Evolutionary conservation across 2,113 vertebrate species (phyloP).

Genomic region (Sprattus sprattus): DNA sequence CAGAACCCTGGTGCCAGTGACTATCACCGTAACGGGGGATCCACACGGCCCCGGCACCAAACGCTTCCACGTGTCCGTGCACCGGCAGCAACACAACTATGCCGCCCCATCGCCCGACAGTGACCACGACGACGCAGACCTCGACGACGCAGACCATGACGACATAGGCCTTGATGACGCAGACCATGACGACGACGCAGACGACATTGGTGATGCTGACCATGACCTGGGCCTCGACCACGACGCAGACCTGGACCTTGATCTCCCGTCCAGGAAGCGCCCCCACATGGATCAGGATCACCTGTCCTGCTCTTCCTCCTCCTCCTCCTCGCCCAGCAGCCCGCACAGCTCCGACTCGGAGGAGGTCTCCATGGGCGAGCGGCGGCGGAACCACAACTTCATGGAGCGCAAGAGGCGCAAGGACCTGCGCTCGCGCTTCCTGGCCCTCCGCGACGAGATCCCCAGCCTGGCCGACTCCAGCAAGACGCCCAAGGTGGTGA

Average conservation of each 20-base stretch:
- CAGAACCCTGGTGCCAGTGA: slow-evolving; percentile 80
- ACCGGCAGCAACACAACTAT: slow-evolving; percentile 96
- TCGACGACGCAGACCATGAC: neutral
- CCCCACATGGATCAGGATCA: slow-evolving; percentile 24
- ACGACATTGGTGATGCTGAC: slow-evolving; percentile 51
- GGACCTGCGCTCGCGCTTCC: slow-evolving; percentile 88
- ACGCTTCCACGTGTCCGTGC: slow-evolving; percentile 89
- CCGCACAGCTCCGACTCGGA: slow-evolving; percentile 81
- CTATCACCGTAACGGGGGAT: slow-evolving; percentile 85
- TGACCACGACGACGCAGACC: slow-evolving; percentile 28
- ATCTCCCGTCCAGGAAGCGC: slow-evolving; percentile 48
- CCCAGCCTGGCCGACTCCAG: slow-evolving; percentile 80
- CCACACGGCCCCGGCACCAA: slow-evolving; percentile 84
- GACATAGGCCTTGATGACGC: neutral
- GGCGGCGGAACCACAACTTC: slow-evolving; percentile 90
- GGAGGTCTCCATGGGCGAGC: slow-evolving; percentile 74
- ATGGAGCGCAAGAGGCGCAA: slow-evolving; percentile 91
- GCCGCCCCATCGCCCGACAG: slow-evolving; percentile 85
- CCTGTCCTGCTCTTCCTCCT: slow-evolving; percentile 19
- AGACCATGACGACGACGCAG: slow-evolving; percentile 8
- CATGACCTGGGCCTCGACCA: neutral
- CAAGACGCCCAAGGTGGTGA: slow-evolving; percentile 92
- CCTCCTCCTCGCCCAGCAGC: slow-evolving; percentile 56
- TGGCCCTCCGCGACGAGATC: slow-evolving; percentile 84
- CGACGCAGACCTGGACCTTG: neutral